Percentiles rank a stretch among this genome's conserved stretches.
Evolutionary conservation across 2,888 invertebrate genomes (phyloP).

Genomic region (Dinocampus coccinellae): DNA sequence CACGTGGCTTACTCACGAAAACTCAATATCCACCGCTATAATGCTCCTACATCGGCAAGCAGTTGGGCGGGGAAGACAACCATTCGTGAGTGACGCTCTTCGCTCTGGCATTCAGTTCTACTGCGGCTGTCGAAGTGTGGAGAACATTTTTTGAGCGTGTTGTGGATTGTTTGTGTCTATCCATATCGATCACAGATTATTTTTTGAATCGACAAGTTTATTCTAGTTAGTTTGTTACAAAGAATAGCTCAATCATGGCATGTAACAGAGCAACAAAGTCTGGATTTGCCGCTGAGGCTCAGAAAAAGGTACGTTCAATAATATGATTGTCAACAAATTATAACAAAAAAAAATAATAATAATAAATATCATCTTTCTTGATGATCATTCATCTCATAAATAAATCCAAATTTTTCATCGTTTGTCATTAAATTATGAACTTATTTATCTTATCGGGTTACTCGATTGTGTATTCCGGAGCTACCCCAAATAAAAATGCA

Average conservation of each 20-base stretch:
- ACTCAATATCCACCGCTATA: conserved; percentile 21
- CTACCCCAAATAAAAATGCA: neutral
- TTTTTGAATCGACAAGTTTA: conserved; percentile 11
- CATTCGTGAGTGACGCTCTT: conserved; percentile 30
- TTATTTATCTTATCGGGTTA: no score
- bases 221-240: conserved; percentile 16
- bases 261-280: conserved; percentile 88
- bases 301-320: conserved; percentile 85
- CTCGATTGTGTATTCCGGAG: no score
- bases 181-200: conserved; percentile 22
- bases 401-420: neutral
- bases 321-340: neutral
- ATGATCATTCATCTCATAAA: neutral
- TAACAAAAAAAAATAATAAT: neutral
- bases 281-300: conserved; percentile 96
- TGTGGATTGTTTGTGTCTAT: conserved; percentile 5
- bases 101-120: conserved; percentile 53
- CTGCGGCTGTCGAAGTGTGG: conserved; percentile 54
- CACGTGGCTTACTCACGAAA: conserved; percentile 33
- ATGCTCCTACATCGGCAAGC: conserved; percentile 23
- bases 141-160: conserved; percentile 24
- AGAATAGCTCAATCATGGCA: conserved; percentile 73
- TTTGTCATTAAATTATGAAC: neutral
- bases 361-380: neutral
- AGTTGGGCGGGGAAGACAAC: conserved; percentile 38